Evolutionary conservation across 2,888 invertebrate species (phyloP).

Genomic region (Drosophila bunnanda): DNA sequence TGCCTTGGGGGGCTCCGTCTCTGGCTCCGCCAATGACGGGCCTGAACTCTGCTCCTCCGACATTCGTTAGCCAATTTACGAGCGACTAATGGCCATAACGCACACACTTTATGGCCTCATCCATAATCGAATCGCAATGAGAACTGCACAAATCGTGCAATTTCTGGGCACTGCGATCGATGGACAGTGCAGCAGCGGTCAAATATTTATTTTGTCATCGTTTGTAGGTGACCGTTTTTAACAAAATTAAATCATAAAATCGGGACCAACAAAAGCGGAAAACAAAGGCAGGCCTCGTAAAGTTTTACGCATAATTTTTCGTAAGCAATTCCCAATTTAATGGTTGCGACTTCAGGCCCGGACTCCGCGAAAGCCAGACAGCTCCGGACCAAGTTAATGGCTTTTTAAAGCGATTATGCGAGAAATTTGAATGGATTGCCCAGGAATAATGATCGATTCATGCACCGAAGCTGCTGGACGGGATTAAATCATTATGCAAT

Average conservation of each 20-base stretch:
- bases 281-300: conserved; percentile 39
- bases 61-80: conserved; percentile 82
- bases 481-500: conserved; percentile 75
- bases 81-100: conserved; percentile 82
- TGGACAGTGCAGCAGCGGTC: not conserved
- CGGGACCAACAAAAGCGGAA: conserved; percentile 16
- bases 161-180: conserved; percentile 36
- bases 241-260: conserved; percentile 51
- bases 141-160: conserved; percentile 60
- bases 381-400: conserved; percentile 61
- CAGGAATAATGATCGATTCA: conserved; percentile 71
- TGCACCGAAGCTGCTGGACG: conserved; percentile 50
- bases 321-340: conserved; percentile 38
- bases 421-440: conserved; percentile 46
- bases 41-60: conserved; percentile 47
- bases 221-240: conserved; percentile 9
- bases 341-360: conserved; percentile 6
- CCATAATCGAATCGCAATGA: conserved; percentile 70
- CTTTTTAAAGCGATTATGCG: conserved; percentile 68
- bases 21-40: conserved; percentile 45
- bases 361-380: conserved; percentile 19
- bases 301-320: conserved; percentile 24
- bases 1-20: conserved; percentile 36
- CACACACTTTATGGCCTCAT: conserved; percentile 80
- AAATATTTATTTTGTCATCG: conserved; percentile 47